Evolutionary conservation across 2,888 invertebrate genomes (phyloP).

Genomic region (Perizoma affinitatum): DNA sequence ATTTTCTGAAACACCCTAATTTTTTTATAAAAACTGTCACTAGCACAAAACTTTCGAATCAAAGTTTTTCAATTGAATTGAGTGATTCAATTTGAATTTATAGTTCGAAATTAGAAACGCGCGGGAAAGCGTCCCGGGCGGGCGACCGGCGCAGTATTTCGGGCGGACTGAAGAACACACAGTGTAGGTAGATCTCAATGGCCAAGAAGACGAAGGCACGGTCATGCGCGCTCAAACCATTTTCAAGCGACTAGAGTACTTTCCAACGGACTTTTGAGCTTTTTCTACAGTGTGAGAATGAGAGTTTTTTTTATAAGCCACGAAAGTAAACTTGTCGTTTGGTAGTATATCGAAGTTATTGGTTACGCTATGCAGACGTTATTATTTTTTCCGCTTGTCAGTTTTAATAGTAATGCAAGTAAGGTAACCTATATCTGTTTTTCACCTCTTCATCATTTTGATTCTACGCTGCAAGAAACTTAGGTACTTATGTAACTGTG

Average conservation of each 20-base stretch:
- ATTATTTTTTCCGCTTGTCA: no score
- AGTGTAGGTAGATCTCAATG: slow-evolving; percentile 62
- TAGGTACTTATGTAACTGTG: no score
- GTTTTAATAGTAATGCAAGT: no score
- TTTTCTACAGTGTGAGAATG: slow-evolving; percentile 52
- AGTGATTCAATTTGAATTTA: slow-evolving; percentile 57
- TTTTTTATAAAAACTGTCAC: slow-evolving; percentile 38
- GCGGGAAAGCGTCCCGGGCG: slow-evolving; percentile 67
- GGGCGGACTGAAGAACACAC: slow-evolving; percentile 64
- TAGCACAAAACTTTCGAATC: slow-evolving; percentile 49
- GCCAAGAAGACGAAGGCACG: slow-evolving; percentile 47
- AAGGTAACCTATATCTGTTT: no score
- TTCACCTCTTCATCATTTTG: no score
- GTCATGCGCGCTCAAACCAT: slow-evolving; percentile 63
- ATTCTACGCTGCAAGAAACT: no score
- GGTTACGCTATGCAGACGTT: background rate
- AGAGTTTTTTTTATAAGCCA: slow-evolving; percentile 43
- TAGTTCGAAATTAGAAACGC: slow-evolving; percentile 65
- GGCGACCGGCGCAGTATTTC: slow-evolving; percentile 66
- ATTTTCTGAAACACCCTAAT: slow-evolving; percentile 22
- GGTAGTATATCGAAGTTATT: background rate
- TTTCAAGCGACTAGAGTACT: slow-evolving; percentile 53
- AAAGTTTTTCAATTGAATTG: no score
- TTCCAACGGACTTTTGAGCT: slow-evolving; percentile 56
- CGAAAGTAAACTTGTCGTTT: slow-evolving; percentile 29